Conservation (phyloP, 2,113 vertebrate species). For the Colinus virginianus region DNA sequence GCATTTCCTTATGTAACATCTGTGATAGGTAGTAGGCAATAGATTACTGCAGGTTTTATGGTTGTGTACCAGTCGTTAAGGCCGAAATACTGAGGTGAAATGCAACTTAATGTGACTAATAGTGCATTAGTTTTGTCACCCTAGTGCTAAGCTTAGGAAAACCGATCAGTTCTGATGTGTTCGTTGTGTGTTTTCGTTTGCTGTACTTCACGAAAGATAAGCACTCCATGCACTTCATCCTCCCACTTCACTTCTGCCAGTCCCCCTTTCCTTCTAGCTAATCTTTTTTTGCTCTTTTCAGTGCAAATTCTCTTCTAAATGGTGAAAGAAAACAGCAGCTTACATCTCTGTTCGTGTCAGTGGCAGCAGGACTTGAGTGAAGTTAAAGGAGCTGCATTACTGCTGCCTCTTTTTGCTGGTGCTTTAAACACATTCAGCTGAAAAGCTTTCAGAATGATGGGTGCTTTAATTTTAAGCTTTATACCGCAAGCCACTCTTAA, state of each 20-base stretch:
- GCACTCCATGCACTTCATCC: too few species aligned
- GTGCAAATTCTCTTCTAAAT: background rate
- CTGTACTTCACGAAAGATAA: background rate
- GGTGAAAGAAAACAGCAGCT: background rate
- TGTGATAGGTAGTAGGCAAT: background rate
- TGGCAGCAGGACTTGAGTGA: background rate
- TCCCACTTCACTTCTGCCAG: background rate
- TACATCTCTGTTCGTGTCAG: background rate
- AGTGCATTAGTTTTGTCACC: background rate
- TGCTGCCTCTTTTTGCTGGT: background rate
- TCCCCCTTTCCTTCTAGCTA: background rate
- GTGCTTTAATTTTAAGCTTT: background rate
- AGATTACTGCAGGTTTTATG: constrained; percentile 3
- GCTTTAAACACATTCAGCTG: background rate
- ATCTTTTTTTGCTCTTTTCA: background rate
- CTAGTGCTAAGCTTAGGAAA: background rate
- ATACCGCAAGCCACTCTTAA: background rate
- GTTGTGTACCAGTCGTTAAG: background rate
- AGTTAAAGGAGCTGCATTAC: background rate
- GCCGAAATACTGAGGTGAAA: background rate
- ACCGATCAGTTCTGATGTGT: background rate
- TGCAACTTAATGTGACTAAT: rapidly evolving
- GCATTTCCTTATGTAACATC: constrained; percentile 9
- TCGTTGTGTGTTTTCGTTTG: background rate
- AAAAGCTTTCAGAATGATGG: background rate